phyloP scores from a whole-genome alignment of 2,797 vertebrate genomes.

The Sciurus carolinensis region DNA sequence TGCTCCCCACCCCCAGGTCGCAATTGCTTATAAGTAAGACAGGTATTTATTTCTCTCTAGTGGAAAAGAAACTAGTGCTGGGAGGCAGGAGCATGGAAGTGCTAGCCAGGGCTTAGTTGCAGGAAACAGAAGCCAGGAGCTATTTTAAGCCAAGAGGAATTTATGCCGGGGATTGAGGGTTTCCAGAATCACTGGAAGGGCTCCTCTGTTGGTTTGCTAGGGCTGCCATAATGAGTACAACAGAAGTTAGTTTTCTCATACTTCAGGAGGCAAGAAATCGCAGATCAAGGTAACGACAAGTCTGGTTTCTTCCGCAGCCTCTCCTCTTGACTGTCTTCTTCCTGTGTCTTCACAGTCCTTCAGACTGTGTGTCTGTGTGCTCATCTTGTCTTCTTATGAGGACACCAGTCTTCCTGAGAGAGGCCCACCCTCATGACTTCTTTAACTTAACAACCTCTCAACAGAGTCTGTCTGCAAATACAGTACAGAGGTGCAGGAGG shows the following conservation, averaged over 20 bases:
- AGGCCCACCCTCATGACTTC: not conserved
- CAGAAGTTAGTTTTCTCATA: not conserved
- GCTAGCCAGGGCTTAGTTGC: not conserved
- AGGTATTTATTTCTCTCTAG: not conserved
- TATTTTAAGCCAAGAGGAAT: not conserved
- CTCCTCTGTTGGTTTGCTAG: not conserved
- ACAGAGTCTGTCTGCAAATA: not conserved
- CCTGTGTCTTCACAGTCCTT: not conserved
- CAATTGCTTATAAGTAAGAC: not conserved
- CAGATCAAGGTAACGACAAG: not conserved
- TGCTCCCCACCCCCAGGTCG: not conserved
- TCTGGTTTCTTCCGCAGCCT: not conserved
- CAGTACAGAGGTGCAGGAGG: too few relatives aligned
- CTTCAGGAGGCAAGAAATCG: not conserved
- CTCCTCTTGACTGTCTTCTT: not conserved
- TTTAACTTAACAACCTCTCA: not conserved
- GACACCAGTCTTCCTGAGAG: not conserved
- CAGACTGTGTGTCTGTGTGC: not conserved
- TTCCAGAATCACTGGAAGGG: not conserved
- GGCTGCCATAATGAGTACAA: not conserved
- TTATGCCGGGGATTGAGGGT: not conserved
- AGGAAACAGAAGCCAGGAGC: not conserved
- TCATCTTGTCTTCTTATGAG: not conserved
- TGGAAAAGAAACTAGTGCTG: not conserved
- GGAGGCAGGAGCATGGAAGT: not conserved